Evolutionary conservation across 2,888 invertebrate species (phyloP).

Genomic region (Muschampia plurimacula): DNA sequence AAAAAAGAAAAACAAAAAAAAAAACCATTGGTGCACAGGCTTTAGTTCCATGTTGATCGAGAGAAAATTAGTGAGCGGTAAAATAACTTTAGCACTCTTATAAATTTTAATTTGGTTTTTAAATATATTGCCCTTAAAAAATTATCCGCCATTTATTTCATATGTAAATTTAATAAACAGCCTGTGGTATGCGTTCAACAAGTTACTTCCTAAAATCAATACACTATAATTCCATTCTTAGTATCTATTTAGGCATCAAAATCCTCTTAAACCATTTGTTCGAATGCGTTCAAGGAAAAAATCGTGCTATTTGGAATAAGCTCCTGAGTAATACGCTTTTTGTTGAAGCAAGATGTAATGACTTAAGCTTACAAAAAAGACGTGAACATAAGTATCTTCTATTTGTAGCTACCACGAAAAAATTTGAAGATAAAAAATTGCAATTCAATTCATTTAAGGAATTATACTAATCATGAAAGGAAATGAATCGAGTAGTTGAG

Average conservation of each 20-base stretch:
- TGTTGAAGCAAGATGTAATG: slow-evolving; percentile 20
- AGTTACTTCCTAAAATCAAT: background rate
- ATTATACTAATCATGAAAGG: background rate
- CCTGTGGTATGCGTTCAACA: background rate
- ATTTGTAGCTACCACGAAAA: slow-evolving; percentile 28
- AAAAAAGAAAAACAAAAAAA: no score
- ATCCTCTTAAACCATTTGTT: slow-evolving; percentile 22
- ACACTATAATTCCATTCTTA: slow-evolving; percentile 6
- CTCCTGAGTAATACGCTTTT: slow-evolving; percentile 38
- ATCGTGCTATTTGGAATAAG: slow-evolving; percentile 41
- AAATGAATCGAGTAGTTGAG: background rate
- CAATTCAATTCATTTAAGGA: slow-evolving; percentile 5
- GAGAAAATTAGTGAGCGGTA: no score
- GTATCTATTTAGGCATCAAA: slow-evolving; percentile 21
- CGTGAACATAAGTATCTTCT: slow-evolving; percentile 15
- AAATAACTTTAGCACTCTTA: no score
- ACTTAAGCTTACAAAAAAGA: slow-evolving; percentile 32
- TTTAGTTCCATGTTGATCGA: no score
- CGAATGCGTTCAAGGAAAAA: slow-evolving; percentile 40
- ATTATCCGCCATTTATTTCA: no score
- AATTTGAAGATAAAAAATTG: slow-evolving; percentile 3
- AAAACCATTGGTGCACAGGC: no score
- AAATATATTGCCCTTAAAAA: no score
- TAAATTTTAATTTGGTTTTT: no score
- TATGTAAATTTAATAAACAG: background rate